Evolutionary conservation across 2,888 invertebrate species (phyloP), one percentile per base, ranked within the genome.

Genomic region (Drosophila sordidula): DNA sequence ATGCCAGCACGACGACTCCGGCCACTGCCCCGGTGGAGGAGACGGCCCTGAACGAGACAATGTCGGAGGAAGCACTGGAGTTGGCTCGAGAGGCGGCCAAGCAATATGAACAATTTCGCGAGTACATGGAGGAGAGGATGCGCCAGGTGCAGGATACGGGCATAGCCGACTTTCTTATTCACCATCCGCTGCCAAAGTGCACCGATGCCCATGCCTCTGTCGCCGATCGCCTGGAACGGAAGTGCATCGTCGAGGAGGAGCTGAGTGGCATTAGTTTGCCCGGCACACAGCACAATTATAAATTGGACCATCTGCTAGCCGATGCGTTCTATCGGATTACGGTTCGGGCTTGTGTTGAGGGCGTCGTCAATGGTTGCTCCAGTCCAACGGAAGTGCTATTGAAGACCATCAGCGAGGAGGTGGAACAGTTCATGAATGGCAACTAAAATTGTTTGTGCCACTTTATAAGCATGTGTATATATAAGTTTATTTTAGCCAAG

Each of bases 331-430:
- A 92, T 73, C 78, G 78, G 8, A 71, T 92, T 6, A 75, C 80
- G n/a, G 59, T 92, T 0, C 82, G 89, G 0, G 92, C 92, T 2
- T 92, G 91, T 67, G 89, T 87, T 0, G 68, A 72, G 0, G 78
- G 62, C 3, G 55, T 92, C 32, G 9, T 66, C 26, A 91, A 90
- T 55, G 89, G 87, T 0, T 91, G 92, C 42, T 91, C 91, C n/a
- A 70, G 66, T 0, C 90, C 89, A 1, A 72, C 79, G 0, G 75
- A 87, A 29, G 79, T 88, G 0, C 55, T 89, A 0, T 65, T 82
- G 36, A 82, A 76, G 57, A 80, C 80, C 29, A 66, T 82, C 14
- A 79, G 71, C 26, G 1, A 46, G 3, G 46, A 55, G 6, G 51
- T 82, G 32, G 87, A 89, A 32, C 38, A 80, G 11, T 54, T 77